A percentile compares a stretch with the other conserved stretches of the same genome.
These are phyloP conservation scores for Hybos culiciformis DNA, from an alignment of 2,888 invertebrate genomes.

Conservation along the genomic window DNA sequence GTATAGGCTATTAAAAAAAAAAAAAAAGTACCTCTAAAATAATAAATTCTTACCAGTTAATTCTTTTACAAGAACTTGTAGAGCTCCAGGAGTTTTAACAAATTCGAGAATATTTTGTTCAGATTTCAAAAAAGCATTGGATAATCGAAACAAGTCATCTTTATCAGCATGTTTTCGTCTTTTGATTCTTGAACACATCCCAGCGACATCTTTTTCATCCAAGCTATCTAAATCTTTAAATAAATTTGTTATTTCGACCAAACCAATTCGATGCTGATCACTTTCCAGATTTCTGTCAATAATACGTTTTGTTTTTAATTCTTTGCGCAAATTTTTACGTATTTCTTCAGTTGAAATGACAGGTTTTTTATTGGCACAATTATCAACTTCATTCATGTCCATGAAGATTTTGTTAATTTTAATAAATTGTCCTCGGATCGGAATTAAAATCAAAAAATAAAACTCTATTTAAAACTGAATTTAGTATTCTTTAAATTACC, in stretches of 20 bases:
- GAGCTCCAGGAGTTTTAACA: conserved; percentile 26
- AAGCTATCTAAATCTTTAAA: conserved; percentile 24
- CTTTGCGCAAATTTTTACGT: no score
- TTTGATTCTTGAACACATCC: conserved; percentile 28
- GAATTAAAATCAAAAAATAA: no score
- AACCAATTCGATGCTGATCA: conserved; percentile 27
- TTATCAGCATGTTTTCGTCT: conserved; percentile 27
- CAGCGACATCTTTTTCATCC: conserved; percentile 25
- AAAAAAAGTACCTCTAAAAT: not conserved
- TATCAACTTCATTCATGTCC: no score
- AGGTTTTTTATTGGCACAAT: no score
- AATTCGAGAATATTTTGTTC: conserved; percentile 27
- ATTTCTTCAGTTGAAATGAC: no score
- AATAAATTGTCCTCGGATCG: no score
- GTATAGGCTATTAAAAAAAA: not conserved
- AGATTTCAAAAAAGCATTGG: conserved; percentile 28
- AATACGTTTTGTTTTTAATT: no score
- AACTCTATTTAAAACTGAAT: no score
- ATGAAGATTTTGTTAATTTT: no score
- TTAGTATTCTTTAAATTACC: no score
- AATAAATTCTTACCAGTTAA: conserved; percentile 23
- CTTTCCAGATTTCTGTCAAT: conserved; percentile 19
- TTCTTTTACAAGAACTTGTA: conserved; percentile 30
- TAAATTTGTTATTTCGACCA: conserved; percentile 26
- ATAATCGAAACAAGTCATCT: conserved; percentile 28